Base-by-base conservation (phyloP, 2,888 invertebrate species). In the Apoda limacodes region DNA sequence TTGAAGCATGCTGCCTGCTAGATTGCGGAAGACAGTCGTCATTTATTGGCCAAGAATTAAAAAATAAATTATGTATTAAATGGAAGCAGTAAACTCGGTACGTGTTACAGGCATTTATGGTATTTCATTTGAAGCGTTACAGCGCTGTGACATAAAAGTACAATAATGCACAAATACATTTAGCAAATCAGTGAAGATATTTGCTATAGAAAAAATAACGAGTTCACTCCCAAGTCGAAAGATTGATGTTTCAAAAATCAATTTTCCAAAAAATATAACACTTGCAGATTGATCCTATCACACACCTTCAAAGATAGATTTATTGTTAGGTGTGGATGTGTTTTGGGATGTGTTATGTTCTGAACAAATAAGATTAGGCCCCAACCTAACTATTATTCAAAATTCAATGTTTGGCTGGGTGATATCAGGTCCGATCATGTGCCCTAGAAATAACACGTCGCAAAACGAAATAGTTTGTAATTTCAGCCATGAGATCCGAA, bases 321-420 rank as follows among this genome's bases (percentile, higher is more conserved):
- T n/a, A n/a, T n/a, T n/a, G n/a, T n/a, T n/a, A n/a, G n/a, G n/a
- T n/a, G n/a, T n/a, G n/a, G n/a, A n/a, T n/a, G n/a, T n/a, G n/a
- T n/a, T n/a, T n/a, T n/a, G n/a, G n/a, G n/a, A n/a, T n/a, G n/a
- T n/a, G n/a, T n/a, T n/a, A n/a, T n/a, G n/a, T n/a, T n/a, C n/a
- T n/a, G 22, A 21, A 24, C 35, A 36, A 32, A 34, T 41, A 12
- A 25, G 23, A 13, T 28, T 35, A 24, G 33, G 35, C 5, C 32
- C 30, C 27, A 39, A 37, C 14, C 31, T 35, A 22, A 30, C 34
- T 6, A 15, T 23, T 4, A 17, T 34, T 19, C 27, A 34, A 27
- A 32, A 32, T n/a, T n/a, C n/a, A n/a, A n/a, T n/a, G n/a, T n/a
- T n/a, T n/a, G n/a, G n/a, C n/a, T n/a, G n/a, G n/a, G n/a, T n/a